Evolutionary conservation across 2,113 vertebrate genomes (phyloP), one percentile per base, ranked within the genome.

Genomic region (Siniperca chuatsi): DNA sequence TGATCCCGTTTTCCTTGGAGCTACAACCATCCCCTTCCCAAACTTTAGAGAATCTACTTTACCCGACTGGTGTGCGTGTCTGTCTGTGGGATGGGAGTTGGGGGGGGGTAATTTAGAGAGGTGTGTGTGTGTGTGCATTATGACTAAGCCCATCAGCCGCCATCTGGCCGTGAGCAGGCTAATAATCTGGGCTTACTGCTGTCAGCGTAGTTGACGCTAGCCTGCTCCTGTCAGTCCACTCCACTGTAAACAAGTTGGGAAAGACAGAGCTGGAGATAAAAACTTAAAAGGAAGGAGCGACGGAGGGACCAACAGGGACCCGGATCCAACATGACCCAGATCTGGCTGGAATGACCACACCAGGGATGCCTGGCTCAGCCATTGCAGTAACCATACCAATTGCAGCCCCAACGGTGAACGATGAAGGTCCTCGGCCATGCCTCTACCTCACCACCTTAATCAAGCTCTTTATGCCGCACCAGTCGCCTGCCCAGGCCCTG

Each of bases 181-280:
- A 94, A 96, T 97, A 97, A 97, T 95, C 96, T 94, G 91, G 92
- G 87, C 71, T 96, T 96, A 95, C 79, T 75, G 84, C 86, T 84
- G 86, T 85, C 89, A 84, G 90, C 68, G 46, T 68, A 8, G 88
- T 92, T 90, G 87, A 87, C 84, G 83, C 93, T 87, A 29, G 78
- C 67, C 84, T 42, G 64, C 70, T 57, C 79, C 67, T 52, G 69
- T 87, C 86, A 75, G 77, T 89, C 83, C 66, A 29, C 52, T 66
- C 57, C 61, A 48, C 69, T 72, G 83, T 81, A 79, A 85, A 90
- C 88, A 82, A 86, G 55, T 61, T 83, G 62, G 37, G 44, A 52
- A 54, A 55, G 48, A 68, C 75, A 55, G 61, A 75, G 61, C 29
- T 35, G 23, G 35, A 68, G 25, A 71, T 35, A 77, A 68, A 82